A percentile compares a stretch with the other conserved stretches of the same genome.
These are phyloP conservation scores for Nyctereutes procyonoides DNA, from an alignment of 2,113 vertebrate species.

Conservation along the genomic window DNA sequence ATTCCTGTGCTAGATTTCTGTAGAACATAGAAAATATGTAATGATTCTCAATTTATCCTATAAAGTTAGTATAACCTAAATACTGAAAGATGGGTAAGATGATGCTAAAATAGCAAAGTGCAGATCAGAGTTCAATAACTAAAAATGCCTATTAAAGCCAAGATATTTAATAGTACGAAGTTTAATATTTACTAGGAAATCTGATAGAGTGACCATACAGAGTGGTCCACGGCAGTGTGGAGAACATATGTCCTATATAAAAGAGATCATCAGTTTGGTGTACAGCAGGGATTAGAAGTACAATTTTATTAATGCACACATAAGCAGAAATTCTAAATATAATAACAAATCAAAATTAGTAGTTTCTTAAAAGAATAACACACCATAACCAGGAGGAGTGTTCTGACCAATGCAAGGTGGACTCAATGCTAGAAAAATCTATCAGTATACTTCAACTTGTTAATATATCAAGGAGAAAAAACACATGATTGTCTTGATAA, in stretches of 20 bases:
- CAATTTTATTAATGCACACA: neutral
- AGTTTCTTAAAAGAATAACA: neutral
- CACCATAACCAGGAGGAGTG: neutral
- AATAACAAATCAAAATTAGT: neutral
- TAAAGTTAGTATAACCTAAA: neutral
- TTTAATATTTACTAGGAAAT: neutral
- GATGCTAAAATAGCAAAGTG: neutral
- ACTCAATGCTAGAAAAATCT: neutral
- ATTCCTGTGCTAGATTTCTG: neutral
- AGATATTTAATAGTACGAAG: neutral
- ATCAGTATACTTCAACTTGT: neutral
- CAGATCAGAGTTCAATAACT: neutral
- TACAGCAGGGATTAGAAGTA: neutral
- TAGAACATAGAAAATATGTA: neutral
- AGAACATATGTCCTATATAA: neutral
- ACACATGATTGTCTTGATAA: neutral
- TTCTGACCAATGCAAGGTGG: neutral
- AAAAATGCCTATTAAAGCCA: neutral
- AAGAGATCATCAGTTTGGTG: neutral
- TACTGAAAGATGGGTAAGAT: neutral
- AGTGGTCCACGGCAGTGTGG: neutral
- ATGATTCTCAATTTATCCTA: neutral
- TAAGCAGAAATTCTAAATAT: neutral
- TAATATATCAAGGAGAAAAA: neutral
- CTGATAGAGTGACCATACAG: neutral